These are phyloP conservation scores for Thereuonema tuberculata DNA, from an alignment of 1,140 invertebrate species.

Conservation along the genomic window DNA sequence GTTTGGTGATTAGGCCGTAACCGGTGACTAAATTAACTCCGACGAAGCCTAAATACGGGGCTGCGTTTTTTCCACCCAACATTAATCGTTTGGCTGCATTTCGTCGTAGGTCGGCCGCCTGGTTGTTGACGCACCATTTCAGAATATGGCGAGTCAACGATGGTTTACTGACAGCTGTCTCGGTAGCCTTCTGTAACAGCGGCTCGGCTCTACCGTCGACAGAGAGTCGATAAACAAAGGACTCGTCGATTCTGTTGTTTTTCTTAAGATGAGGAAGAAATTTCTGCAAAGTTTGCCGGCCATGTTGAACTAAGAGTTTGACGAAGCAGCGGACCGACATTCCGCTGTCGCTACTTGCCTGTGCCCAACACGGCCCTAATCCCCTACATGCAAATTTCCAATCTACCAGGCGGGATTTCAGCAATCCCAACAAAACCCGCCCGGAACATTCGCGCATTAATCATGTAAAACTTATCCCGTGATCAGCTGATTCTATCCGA, in stretches of 20 bases:
- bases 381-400: too few species aligned
- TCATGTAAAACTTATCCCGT: too few species aligned
- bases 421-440: too few species aligned
- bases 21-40: constrained; percentile 58
- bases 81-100: constrained; percentile 45
- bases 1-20: constrained; percentile 53
- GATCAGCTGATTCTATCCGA: too few species aligned
- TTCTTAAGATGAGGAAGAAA: too few species aligned
- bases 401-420: too few species aligned
- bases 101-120: constrained; percentile 43
- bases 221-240: too few species aligned
- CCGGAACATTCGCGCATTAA: too few species aligned
- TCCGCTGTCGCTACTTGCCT: not conserved
- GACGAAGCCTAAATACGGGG: constrained; percentile 56
- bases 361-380: not conserved
- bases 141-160: not conserved
- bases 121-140: not conserved
- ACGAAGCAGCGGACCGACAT: not conserved
- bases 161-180: not conserved
- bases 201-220: not conserved
- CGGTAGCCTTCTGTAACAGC: not conserved
- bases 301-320: not conserved
- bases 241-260: too few species aligned
- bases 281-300: not conserved
- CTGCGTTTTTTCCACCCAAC: constrained; percentile 44